phyloP scores from a whole-genome alignment of 2,888 invertebrate species.

The Cremastobaeus sp. region DNA sequence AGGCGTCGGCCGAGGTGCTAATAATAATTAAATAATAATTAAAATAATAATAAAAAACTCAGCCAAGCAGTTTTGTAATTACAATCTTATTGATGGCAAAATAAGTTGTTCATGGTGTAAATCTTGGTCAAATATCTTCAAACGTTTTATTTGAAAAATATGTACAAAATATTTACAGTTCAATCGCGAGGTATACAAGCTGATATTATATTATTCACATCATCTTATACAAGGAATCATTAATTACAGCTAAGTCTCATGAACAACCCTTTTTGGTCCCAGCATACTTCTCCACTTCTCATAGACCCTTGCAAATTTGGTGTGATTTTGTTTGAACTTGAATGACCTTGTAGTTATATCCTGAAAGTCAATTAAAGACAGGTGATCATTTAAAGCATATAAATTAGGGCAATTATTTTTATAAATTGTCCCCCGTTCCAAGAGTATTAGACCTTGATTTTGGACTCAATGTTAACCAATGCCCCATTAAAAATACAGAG shows the following conservation, averaged over 20 bases:
- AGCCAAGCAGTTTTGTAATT: too few relatives aligned
- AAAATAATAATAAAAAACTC: too few relatives aligned
- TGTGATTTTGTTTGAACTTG: constrained; percentile 8
- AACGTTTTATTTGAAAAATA: not conserved
- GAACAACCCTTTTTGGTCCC: constrained; percentile 14
- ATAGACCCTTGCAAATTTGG: constrained; percentile 43
- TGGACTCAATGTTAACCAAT: too few relatives aligned
- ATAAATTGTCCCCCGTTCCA: constrained; percentile 8
- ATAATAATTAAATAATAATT: too few relatives aligned
- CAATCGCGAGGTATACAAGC: too few relatives aligned
- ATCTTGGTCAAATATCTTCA: too few relatives aligned
- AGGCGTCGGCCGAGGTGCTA: constrained; percentile 81
- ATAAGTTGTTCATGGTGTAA: too few relatives aligned
- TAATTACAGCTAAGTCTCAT: constrained; percentile 7
- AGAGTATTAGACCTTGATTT: not conserved
- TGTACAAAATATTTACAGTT: not conserved
- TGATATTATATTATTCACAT: too few relatives aligned
- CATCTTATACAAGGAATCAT: too few relatives aligned
- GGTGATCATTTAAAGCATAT: not conserved
- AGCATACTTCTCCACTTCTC: constrained; percentile 45
- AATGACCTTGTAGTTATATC: not conserved
- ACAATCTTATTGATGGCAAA: too few relatives aligned
- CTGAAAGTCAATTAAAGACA: constrained; percentile 8
- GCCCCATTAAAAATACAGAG: not conserved
- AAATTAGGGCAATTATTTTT: not conserved